Conservation (phyloP, 92 coral and sea anemone species). For the Epizoanthus rinbou region DNA sequence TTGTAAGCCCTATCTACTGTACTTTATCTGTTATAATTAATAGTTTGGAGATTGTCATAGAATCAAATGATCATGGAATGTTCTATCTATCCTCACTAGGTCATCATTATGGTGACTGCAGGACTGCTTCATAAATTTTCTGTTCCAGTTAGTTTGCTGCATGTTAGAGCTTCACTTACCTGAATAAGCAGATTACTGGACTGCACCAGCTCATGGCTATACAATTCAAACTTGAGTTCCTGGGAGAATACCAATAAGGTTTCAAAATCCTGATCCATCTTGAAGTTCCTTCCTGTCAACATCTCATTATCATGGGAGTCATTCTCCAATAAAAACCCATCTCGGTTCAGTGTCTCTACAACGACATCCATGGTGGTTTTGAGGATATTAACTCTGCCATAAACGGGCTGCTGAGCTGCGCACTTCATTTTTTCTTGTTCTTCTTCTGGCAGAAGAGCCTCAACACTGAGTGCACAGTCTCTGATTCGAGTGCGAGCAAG, state of each 20-base stretch:
- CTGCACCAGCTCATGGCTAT: conserved; percentile 79
- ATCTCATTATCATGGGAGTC: conserved; percentile 50
- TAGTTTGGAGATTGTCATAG: too few species aligned
- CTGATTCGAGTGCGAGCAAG: conserved; percentile 90
- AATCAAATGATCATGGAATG: too few species aligned
- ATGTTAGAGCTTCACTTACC: conserved; percentile 52
- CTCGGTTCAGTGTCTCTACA: conserved; percentile 57
- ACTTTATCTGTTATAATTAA: too few species aligned
- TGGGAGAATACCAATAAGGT: conserved; percentile 84
- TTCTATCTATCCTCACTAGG: too few species aligned
- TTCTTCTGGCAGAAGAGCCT: conserved; percentile 94
- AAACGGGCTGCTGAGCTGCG: conserved; percentile 92
- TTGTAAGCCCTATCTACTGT: not conserved
- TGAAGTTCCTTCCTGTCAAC: conserved; percentile 67
- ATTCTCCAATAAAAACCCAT: conserved; percentile 74
- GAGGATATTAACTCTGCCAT: conserved; percentile 81
- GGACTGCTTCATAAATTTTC: not conserved
- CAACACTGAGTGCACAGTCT: conserved; percentile 97
- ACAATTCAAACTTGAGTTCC: conserved; percentile 85
- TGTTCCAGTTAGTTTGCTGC: too few species aligned
- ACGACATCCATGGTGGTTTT: conserved; percentile 67
- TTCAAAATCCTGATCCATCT: conserved; percentile 86
- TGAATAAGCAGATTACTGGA: conserved; percentile 85
- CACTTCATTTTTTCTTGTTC: conserved; percentile 91
- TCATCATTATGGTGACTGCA: too few species aligned